Evolutionary conservation across 2,797 vertebrate genomes (phyloP).

Genomic region (Adelosebastes latens): DNA sequence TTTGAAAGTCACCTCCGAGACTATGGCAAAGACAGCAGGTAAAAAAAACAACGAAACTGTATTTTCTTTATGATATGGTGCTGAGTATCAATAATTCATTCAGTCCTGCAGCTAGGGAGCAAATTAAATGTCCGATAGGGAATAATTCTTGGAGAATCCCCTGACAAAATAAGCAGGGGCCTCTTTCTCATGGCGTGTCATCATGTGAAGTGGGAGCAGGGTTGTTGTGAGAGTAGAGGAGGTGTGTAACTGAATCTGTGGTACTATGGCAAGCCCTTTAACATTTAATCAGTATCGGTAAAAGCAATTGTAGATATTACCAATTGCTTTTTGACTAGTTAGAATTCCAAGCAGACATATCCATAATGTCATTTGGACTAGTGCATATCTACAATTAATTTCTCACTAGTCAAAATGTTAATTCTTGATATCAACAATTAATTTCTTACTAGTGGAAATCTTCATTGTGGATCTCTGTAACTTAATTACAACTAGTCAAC

Average conservation of each 20-base stretch:
- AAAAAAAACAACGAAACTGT: neutral
- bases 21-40: slow-evolving; percentile 1
- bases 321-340: neutral
- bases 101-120: neutral
- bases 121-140: slow-evolving; percentile 8
- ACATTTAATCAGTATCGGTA: neutral
- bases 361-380: neutral
- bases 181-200: neutral
- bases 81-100: slow-evolving; percentile 40
- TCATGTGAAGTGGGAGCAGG: slow-evolving; percentile 1
- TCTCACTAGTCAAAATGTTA: neutral
- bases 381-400: neutral
- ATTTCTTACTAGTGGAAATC: no score
- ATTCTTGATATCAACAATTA: no score
- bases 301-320: neutral
- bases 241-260: slow-evolving; percentile 38
- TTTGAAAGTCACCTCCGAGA: neutral
- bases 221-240: neutral
- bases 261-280: neutral
- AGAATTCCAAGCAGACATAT: neutral
- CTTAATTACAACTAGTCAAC: neutral
- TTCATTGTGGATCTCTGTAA: no score
- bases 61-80: neutral
- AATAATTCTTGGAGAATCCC: slow-evolving; percentile 13
- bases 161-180: neutral